A percentile compares a stretch with the other conserved stretches of the same genome.
phyloP scores from a whole-genome alignment of 2,888 invertebrate genomes.

The Acanthosepion esculentum region DNA sequence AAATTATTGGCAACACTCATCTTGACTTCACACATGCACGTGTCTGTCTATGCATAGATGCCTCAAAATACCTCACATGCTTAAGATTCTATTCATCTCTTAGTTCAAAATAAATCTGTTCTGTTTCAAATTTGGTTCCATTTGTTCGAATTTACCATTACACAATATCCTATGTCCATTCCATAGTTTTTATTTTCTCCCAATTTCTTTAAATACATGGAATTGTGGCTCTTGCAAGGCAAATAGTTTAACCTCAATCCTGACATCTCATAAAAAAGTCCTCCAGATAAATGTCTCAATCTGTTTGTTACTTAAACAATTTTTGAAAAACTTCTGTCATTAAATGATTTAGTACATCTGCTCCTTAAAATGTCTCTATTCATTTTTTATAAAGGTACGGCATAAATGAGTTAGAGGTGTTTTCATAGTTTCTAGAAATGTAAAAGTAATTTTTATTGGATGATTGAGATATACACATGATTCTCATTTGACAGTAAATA shows the following conservation, averaged over 20 bases:
- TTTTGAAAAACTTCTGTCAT: background rate
- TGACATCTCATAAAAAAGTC: background rate
- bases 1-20: background rate
- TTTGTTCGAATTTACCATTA: background rate
- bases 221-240: background rate
- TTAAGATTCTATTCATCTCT: background rate
- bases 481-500: background rate
- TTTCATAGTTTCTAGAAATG: background rate
- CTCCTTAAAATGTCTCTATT: background rate
- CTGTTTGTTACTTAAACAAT: background rate
- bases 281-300: background rate
- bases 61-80: background rate
- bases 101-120: background rate
- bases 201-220: background rate
- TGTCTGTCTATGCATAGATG: background rate
- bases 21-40: background rate
- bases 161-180: background rate
- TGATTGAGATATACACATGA: background rate
- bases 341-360: background rate
- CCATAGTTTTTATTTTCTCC: background rate
- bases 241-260: background rate
- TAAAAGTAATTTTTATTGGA: conserved; percentile 5
- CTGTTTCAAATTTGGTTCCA: background rate
- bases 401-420: background rate
- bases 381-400: background rate